Conservation (phyloP, 1,140 invertebrate genomes). For the Euborellia annulipes region DNA sequence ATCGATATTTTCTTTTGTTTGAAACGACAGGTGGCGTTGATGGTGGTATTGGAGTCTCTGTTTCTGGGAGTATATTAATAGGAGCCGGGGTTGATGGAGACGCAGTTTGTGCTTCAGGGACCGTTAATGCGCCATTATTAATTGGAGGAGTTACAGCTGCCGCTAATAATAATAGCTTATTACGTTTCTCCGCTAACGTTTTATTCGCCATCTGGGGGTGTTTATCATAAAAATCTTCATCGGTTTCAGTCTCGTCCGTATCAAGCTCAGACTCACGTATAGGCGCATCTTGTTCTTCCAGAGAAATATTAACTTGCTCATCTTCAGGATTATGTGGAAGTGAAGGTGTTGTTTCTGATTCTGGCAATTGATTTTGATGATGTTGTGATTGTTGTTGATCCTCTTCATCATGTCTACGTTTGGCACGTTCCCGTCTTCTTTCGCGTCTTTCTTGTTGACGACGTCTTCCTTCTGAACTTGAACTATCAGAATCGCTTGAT, state of each 20-base stretch:
- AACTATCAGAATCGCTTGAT: slow-evolving; percentile 50
- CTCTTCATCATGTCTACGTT: slow-evolving; percentile 20
- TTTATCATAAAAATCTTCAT: slow-evolving; percentile 74
- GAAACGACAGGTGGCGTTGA: not conserved
- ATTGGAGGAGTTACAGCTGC: slow-evolving; percentile 32
- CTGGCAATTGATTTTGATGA: slow-evolving; percentile 4
- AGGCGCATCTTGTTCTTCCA: slow-evolving; percentile 31
- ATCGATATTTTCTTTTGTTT: slow-evolving; percentile 4
- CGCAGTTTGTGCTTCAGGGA: slow-evolving; percentile 23
- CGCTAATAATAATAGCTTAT: slow-evolving; percentile 41
- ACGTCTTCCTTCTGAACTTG: slow-evolving; percentile 31
- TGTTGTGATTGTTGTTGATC: slow-evolving; percentile 1
- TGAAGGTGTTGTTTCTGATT: not conserved
- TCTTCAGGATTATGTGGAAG: not conserved
- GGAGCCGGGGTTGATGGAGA: slow-evolving; percentile 3
- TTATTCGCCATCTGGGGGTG: slow-evolving; percentile 58
- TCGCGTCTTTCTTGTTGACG: slow-evolving; percentile 26
- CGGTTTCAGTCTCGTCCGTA: slow-evolving; percentile 64
- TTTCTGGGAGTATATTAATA: too few species aligned
- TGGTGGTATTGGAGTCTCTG: slow-evolving; percentile 44
- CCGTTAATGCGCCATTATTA: slow-evolving; percentile 41
- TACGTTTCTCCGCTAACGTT: slow-evolving; percentile 51
- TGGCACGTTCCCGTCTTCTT: slow-evolving; percentile 17
- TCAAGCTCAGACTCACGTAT: slow-evolving; percentile 65
- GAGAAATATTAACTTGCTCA: not conserved